Percentiles rank a stretch among this genome's conserved stretches.
These are phyloP conservation scores for Neogobius melanostomus DNA, from an alignment of 2,113 vertebrate genomes.

Conservation along the genomic window DNA sequence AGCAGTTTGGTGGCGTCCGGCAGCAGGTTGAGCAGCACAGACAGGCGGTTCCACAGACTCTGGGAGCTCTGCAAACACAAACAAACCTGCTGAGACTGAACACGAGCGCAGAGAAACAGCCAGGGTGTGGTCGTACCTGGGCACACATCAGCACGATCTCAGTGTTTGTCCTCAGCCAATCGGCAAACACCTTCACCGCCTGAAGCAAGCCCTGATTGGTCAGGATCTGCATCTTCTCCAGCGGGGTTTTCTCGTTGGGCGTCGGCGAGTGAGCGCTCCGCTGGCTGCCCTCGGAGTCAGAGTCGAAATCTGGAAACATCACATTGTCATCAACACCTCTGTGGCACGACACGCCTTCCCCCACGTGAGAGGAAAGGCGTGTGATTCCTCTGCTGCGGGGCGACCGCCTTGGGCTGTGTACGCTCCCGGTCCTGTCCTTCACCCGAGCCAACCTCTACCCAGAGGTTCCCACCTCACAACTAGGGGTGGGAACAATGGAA, in stretches of 20 bases:
- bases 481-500: too few species aligned
- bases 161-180: conserved; percentile 94
- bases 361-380: too few species aligned
- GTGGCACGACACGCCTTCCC: too few species aligned
- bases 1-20: conserved; percentile 89
- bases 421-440: too few species aligned
- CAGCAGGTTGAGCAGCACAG: conserved; percentile 93
- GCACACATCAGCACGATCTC: conserved; percentile 97
- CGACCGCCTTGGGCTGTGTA: too few species aligned
- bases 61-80: conserved; percentile 86
- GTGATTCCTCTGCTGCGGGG: too few species aligned
- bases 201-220: conserved; percentile 89
- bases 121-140: conserved; percentile 78
- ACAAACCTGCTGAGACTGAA: background rate
- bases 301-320: conserved; percentile 76
- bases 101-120: too few species aligned
- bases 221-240: conserved; percentile 89
- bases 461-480: too few species aligned
- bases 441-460: too few species aligned
- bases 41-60: conserved; percentile 96
- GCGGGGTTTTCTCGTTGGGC: conserved; percentile 84
- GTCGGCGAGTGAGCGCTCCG: conserved; percentile 81
- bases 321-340: too few species aligned
- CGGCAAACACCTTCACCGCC: conserved; percentile 93
- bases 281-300: conserved; percentile 87